Conservation (phyloP, 2,797 vertebrate species). For the Cheracebus regulus region DNA sequence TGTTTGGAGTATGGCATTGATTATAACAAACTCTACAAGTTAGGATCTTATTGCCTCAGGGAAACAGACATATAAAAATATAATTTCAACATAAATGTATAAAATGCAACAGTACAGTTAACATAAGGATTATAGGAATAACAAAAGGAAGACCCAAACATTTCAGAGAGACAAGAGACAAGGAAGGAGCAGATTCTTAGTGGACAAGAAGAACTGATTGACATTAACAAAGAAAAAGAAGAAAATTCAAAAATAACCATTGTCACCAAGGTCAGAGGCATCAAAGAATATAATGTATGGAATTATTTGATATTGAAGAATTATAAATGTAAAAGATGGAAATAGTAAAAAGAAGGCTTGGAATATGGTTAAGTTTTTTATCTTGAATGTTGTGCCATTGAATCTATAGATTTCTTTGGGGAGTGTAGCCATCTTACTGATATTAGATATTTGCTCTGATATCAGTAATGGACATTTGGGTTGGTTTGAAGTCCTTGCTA, state of each 20-base stretch:
- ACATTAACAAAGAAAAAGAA: background rate
- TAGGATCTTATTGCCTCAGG: background rate
- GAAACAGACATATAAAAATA: background rate
- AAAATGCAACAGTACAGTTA: background rate
- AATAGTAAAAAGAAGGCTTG: background rate
- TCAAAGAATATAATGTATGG: background rate
- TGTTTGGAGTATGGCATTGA: background rate
- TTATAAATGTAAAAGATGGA: background rate
- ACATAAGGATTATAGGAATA: background rate
- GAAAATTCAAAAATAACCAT: background rate
- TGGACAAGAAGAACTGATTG: background rate
- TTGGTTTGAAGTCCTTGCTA: background rate
- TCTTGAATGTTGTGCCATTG: background rate
- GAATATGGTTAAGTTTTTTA: background rate
- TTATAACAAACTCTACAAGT: background rate
- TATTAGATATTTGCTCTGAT: background rate
- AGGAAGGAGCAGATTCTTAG: background rate
- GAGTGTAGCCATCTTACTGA: background rate
- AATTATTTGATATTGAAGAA: background rate
- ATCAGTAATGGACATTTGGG: too few relatives aligned
- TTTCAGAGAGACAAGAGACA: background rate
- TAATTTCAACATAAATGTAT: background rate
- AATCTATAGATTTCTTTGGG: background rate
- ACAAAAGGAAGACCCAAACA: background rate
- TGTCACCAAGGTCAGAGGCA: background rate